Percentiles rank a stretch among this genome's conserved stretches.
Evolutionary conservation across 2,113 vertebrate species (phyloP).

Genomic region (Guaruba guarouba): DNA sequence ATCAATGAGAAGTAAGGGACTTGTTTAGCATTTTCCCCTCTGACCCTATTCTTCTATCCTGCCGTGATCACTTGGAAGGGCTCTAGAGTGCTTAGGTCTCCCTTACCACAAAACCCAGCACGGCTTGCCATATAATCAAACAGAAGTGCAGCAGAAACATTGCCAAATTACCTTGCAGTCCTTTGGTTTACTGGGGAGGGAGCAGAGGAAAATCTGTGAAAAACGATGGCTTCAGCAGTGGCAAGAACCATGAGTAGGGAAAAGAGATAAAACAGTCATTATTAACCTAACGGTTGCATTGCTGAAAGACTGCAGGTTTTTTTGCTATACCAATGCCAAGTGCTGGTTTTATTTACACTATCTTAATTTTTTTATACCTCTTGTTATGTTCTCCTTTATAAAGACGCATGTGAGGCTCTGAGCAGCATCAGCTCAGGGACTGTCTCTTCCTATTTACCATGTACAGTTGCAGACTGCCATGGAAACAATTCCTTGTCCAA

Average conservation of each 20-base stretch:
- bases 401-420: not conserved
- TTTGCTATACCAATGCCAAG: not conserved
- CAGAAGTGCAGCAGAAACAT: not conserved
- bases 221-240: not conserved
- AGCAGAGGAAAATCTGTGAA: not conserved
- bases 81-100: not conserved
- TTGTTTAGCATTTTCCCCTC: not conserved
- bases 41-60: not conserved
- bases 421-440: not conserved
- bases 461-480: not conserved
- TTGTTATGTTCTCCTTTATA: not conserved
- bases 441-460: not conserved
- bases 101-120: not conserved
- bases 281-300: not conserved
- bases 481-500: not conserved
- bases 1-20: not conserved
- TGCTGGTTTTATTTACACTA: slow-evolving; percentile 26
- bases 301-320: not conserved
- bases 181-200: not conserved
- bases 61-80: not conserved
- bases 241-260: not conserved
- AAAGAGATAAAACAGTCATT: not conserved
- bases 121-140: not conserved
- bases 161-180: not conserved
- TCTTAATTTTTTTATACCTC: not conserved